phyloP scores from a whole-genome alignment of 23 tunicate species.

The Styela clava region DNA sequence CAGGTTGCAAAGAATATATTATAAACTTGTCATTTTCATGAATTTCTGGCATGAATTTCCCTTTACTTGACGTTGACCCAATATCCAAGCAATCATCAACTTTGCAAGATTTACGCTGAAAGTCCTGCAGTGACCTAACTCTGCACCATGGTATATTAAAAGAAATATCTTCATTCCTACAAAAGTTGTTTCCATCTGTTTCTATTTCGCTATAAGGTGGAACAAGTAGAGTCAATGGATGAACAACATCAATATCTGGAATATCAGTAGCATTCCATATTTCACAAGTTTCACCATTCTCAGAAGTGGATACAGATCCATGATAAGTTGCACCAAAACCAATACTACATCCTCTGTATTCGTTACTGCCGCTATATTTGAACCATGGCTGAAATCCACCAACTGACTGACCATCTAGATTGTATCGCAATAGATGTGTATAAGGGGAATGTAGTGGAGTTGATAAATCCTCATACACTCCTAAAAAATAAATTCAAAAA shows the following conservation, averaged over 20 bases:
- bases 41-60: neutral
- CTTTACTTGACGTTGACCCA: neutral
- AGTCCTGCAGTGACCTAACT: neutral
- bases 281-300: constrained; percentile 13
- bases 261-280: neutral
- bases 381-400: constrained; percentile 68
- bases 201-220: neutral
- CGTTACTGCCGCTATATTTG: neutral
- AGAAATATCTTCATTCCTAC: neutral
- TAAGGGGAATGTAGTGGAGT: neutral
- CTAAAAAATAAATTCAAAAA: constrained; percentile 31
- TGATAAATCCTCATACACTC: constrained; percentile 47
- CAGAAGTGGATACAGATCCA: constrained; percentile 23
- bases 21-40: constrained; percentile 7
- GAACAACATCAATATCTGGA: constrained; percentile 35
- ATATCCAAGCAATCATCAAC: constrained; percentile 10
- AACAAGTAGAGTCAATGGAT: constrained; percentile 48
- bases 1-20: constrained; percentile 5
- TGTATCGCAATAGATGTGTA: constrained; percentile 27
- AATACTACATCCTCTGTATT: constrained; percentile 31
- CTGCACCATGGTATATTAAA: neutral
- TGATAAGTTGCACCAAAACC: constrained; percentile 46
- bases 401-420: constrained; percentile 39
- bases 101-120: neutral
- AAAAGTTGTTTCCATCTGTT: neutral